phyloP scores from a whole-genome alignment of 2,797 vertebrate genomes.

The Anomalospiza imberbis region DNA sequence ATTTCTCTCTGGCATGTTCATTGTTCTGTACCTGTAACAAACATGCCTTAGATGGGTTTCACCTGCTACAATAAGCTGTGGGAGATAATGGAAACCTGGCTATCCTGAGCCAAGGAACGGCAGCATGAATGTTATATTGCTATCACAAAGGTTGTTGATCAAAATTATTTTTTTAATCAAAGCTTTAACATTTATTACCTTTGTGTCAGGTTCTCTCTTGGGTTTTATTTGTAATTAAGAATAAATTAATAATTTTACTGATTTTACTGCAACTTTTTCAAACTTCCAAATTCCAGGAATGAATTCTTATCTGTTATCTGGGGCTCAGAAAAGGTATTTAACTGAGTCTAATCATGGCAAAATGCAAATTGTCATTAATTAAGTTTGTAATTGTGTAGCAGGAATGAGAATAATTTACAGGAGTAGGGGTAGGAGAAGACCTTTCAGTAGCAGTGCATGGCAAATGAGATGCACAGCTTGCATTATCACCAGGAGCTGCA shows the following conservation, averaged over 20 bases:
- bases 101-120: background rate
- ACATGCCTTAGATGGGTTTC: background rate
- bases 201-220: background rate
- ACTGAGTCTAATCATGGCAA: background rate
- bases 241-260: background rate
- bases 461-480: conserved; percentile 15
- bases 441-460: background rate
- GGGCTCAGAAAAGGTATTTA: background rate
- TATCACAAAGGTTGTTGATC: background rate
- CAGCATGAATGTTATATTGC: background rate
- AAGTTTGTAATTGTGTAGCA: background rate
- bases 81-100: background rate
- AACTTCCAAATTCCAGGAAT: background rate
- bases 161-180: background rate
- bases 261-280: background rate
- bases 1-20: background rate
- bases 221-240: background rate
- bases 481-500: conserved; percentile 32
- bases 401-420: background rate
- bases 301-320: background rate
- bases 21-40: background rate
- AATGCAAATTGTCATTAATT: background rate
- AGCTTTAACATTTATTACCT: background rate
- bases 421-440: background rate
- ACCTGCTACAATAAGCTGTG: background rate